Conservation (phyloP, 2,113 vertebrate genomes). For the Fregetta grallaria region DNA sequence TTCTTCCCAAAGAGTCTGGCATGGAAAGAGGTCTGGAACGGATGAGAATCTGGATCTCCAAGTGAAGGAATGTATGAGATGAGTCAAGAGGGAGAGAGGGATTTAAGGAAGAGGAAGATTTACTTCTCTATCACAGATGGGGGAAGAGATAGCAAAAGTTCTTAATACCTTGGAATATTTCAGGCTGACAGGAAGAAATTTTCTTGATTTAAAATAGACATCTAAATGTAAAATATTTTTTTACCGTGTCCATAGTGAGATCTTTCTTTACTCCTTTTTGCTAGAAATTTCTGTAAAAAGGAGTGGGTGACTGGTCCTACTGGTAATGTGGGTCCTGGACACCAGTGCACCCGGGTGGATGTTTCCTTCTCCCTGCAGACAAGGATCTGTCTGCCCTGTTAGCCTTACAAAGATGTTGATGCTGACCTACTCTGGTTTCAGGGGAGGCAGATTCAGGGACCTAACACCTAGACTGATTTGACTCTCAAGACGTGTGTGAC, state of each 20-base stretch:
- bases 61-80: slow-evolving; percentile 12
- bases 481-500: not conserved
- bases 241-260: not conserved
- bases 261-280: not conserved
- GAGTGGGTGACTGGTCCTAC: not conserved
- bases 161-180: not conserved
- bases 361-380: not conserved
- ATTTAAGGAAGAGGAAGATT: slow-evolving; percentile 37
- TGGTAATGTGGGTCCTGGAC: not conserved
- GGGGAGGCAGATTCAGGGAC: not conserved
- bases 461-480: not conserved
- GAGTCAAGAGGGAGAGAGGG: slow-evolving; percentile 22
- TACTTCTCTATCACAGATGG: slow-evolving; percentile 4
- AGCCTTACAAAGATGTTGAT: not conserved
- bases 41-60: slow-evolving; percentile 25
- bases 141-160: not conserved
- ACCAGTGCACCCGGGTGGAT: not conserved
- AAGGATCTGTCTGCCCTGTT: not conserved
- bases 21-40: not conserved
- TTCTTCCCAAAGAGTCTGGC: slow-evolving; percentile 6
- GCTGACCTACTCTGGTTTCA: not conserved
- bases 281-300: not conserved
- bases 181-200: not conserved
- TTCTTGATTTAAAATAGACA: not conserved
- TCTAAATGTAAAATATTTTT: not conserved